These are phyloP conservation scores for Phyllotreta cruciferae DNA, from an alignment of 2,888 invertebrate genomes.

Conservation along the genomic window DNA sequence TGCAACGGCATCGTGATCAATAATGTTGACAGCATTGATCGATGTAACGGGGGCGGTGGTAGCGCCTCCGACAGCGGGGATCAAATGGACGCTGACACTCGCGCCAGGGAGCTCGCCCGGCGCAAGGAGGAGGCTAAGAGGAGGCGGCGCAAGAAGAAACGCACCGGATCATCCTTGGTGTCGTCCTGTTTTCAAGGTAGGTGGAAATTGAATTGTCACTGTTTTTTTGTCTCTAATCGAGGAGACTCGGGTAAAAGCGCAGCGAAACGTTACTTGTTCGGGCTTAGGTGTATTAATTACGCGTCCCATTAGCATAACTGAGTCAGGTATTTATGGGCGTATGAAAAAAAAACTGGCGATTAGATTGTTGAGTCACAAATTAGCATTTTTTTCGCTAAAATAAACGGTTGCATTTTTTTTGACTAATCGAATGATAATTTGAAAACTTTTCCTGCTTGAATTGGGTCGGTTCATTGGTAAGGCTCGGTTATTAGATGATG, in stretches of 20 bases:
- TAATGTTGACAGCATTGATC: slow-evolving; percentile 62
- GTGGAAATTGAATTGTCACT: slow-evolving; percentile 9
- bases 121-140: slow-evolving; percentile 89
- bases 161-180: slow-evolving; percentile 85
- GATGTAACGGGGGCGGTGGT: slow-evolving; percentile 54
- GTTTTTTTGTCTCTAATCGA: not conserved
- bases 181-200: slow-evolving; percentile 90
- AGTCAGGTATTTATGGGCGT: too few relatives aligned
- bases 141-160: slow-evolving; percentile 88
- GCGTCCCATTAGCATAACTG: too few relatives aligned
- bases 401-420: too few relatives aligned
- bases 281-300: too few relatives aligned
- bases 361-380: too few relatives aligned
- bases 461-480: too few relatives aligned
- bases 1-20: slow-evolving; percentile 59
- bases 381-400: too few relatives aligned
- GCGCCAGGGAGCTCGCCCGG: slow-evolving; percentile 72
- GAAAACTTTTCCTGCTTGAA: too few relatives aligned
- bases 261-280: too few relatives aligned
- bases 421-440: too few relatives aligned
- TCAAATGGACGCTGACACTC: slow-evolving; percentile 65
- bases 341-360: too few relatives aligned
- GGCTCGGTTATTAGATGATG: too few relatives aligned
- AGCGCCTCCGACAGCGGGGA: slow-evolving; percentile 63
- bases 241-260: not conserved